Evolutionary conservation across 2,797 vertebrate genomes (phyloP), one percentile per base, ranked within the genome.

Genomic region (Enteromius radiatus): DNA sequence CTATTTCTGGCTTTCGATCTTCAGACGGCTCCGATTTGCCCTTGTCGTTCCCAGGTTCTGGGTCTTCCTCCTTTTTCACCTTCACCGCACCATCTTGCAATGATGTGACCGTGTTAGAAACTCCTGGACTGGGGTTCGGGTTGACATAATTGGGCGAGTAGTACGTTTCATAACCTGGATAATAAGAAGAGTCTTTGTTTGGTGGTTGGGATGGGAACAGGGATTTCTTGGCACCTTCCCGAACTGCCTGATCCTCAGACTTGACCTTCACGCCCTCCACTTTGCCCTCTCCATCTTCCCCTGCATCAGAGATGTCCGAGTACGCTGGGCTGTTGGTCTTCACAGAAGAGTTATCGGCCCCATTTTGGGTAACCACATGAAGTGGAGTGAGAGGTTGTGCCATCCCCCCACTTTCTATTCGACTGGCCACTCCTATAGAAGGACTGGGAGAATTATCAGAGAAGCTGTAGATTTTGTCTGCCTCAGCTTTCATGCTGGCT

Each of bases 401-500:
- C 87, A 96, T 95, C 26, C 96, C 95, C 0, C 91, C 92, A 68
- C 92, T 97, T 63, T 99, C 98, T 83, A 98, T 94, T 79, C 98
- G 95, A 92, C 97, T 98, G 69, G 95, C 94, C 47, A 96, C 93
- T 47, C 97, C 96, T 0, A 99, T 99, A 26, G 97, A 99, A 0
- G 98, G 98, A 90, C 98, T 99, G 0, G 98, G 98, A 6, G 98
- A 97, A 0, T 99, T 99, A 91, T 99, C 98, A 0, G 97, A 97
- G 90, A 99, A 99, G 91, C 97, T 99, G 90, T 99, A 99, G 88
- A 99, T 98, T 92, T 99, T 99, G 89, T 99, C 98, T 0, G 98
- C 98, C 90, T 99, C 98, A 0, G 98, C 98, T 92, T 99, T 99
- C 84, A 99, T 99, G 91, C 98, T 99, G 38, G 98, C 98, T 0